Base-by-base conservation (phyloP, 1,140 invertebrate genomes). In the Sycophila sp. region DNA sequence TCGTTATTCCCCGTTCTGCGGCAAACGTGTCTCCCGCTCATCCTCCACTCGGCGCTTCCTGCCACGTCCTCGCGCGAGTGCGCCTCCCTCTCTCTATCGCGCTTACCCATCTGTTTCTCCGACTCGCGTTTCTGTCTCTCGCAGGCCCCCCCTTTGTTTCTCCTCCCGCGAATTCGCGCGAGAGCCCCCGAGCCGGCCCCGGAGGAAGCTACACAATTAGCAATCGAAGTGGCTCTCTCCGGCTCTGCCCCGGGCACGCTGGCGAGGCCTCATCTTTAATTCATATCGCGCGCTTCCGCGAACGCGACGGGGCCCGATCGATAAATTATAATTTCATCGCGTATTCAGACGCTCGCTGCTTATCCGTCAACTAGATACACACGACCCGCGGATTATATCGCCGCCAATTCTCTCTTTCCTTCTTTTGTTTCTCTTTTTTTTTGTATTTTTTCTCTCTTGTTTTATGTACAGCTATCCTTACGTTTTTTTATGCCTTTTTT, bases 311-410 rank as follows among this genome's bases (percentile, higher is more conserved):
- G 15, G 34, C 58, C 72, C 77, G 81, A 81, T 85, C 84, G 76
- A 85, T 84, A 84, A 85, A 85, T 85, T 85, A 85, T 84, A 83
- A 85, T 85, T 83, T 84, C 81, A 83, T 79, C 78, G 81, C 76
- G 65, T 73, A 74, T 63, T 77, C 68, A 68, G 24, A 28, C 2
- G 2, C 69, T 45, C 74, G 77, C 80, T 76, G 77, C 77, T 83
- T 78, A 81, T 81, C 80, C 79, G 75, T 78, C 78, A 77, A 76
- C 76, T 75, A 75, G 49, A 68, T 68, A 55, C 24, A 65, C 63
- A 75, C 19, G 62, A n/a, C 24, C 17, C 38, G 10, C 38, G 5
- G 34, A 58, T 53, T 24, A 5, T 17, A 8, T 0, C 4, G 24
- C 6, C 13, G 2, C 24, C 24, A 30, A n/a, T 5, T 17, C 10